Evolutionary conservation across 2,888 invertebrate genomes (phyloP), one percentile per base, ranked within the genome.

Genomic region (Pandemis corylana): DNA sequence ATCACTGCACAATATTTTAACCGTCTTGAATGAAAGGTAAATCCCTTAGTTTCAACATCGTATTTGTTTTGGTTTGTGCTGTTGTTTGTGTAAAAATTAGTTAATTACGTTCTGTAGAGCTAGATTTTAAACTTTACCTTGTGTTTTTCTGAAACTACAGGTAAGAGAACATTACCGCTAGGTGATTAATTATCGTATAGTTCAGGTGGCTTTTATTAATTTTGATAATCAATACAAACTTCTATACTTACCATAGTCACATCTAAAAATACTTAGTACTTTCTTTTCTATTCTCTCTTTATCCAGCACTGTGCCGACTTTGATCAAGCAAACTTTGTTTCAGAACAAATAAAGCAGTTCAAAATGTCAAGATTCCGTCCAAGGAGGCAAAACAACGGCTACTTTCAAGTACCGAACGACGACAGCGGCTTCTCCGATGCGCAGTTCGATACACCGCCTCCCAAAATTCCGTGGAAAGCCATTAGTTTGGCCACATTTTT

Each of bases 401-500:
- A 96, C 89, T 96, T 96, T 79, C 88, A 91, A 78, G 89, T 94
- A 86, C 89, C 94, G 0, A 89, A 87, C 76, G 96, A 95, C 41
- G 95, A 96, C 82, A 96, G 95, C 89, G 96, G 96, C 51, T 96
- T 96, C 87, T 95, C 96, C 4, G 96, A 96, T 84, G 96, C 96
- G 41, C 97, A 97, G 88, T 97, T 97, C 84, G 94, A 95, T 76
- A 88, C 89, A 66, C 96, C 96, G 75, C 95, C 96, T 1, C 95
- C 96, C 53, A 96, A 96, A 87, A 95, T 98, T 82, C 98, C 98
- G 64, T 98, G 97, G 96, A 97, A 97, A 90, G 97, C 98, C 0
- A 97, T 98, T 68, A 88, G 95, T 7, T 92, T 98, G 80, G 98
- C 98, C 0, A 91, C 96, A 13, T 95, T 97, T 75, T 93, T 98